A percentile compares a stretch with the other conserved stretches of the same genome.
Evolutionary conservation across 2,113 vertebrate genomes (phyloP).

Genomic region (Odocoileus virginianus): DNA sequence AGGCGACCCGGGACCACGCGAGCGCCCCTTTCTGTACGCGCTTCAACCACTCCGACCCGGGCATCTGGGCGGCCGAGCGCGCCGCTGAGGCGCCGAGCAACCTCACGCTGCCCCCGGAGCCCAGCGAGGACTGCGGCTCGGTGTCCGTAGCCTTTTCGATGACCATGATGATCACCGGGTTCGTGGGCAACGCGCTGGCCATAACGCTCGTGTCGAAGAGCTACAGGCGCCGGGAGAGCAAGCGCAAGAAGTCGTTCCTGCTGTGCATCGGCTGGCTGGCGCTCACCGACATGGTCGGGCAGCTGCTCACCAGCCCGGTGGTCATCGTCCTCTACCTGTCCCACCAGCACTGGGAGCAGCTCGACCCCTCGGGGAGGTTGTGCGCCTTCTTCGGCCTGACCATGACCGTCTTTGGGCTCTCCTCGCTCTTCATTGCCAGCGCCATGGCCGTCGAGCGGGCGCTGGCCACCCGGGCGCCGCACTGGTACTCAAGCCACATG

Average conservation of each 20-base stretch:
- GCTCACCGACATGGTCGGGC: slow-evolving; percentile 91
- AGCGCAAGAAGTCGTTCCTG: slow-evolving; percentile 90
- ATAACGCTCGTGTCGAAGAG: slow-evolving; percentile 89
- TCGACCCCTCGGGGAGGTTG: slow-evolving; percentile 87
- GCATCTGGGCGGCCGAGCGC: slow-evolving; percentile 71
- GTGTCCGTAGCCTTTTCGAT: slow-evolving; percentile 92
- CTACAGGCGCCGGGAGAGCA: slow-evolving; percentile 89
- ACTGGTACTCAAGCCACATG: slow-evolving; percentile 95
- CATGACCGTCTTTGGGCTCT: slow-evolving; percentile 95
- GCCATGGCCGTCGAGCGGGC: slow-evolving; percentile 94
- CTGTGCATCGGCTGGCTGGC: slow-evolving; percentile 96
- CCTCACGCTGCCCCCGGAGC: slow-evolving; percentile 53
- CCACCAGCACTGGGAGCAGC: slow-evolving; percentile 80
- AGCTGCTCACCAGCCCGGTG: slow-evolving; percentile 93
- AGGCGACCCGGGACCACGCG: slow-evolving; percentile 36
- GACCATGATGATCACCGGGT: slow-evolving; percentile 93
- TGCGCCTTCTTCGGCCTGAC: slow-evolving; percentile 93
- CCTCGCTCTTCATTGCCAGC: slow-evolving; percentile 92
- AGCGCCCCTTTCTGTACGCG: slow-evolving; percentile 36
- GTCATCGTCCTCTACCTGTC: slow-evolving; percentile 94
- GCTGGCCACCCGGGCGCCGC: slow-evolving; percentile 91
- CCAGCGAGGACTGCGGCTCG: slow-evolving; percentile 76
- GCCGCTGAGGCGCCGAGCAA: slow-evolving; percentile 51
- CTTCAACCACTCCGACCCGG: slow-evolving; percentile 54
- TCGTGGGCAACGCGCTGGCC: slow-evolving; percentile 93